phyloP scores from a whole-genome alignment of 1,140 invertebrate species.

The Mylabris phalerata region DNA sequence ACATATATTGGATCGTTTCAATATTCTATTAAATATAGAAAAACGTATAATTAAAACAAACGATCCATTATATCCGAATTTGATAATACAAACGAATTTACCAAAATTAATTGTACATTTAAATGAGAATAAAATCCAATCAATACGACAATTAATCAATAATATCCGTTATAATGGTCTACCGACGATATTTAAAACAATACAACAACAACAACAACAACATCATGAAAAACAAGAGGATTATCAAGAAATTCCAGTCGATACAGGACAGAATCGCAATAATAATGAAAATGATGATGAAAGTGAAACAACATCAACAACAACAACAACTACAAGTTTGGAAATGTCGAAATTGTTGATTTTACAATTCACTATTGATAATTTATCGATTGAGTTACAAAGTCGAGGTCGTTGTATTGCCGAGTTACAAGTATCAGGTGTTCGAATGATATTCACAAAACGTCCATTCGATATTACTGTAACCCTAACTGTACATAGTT shows the following conservation, averaged over 20 bases:
- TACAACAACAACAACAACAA: slow-evolving; percentile 13
- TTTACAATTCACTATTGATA: slow-evolving; percentile 81
- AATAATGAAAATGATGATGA: slow-evolving; percentile 14
- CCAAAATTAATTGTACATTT: slow-evolving; percentile 83
- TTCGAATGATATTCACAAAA: slow-evolving; percentile 67
- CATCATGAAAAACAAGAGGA: slow-evolving; percentile 16
- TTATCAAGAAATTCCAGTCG: slow-evolving; percentile 18
- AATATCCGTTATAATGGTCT: slow-evolving; percentile 42
- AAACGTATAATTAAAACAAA: slow-evolving; percentile 70
- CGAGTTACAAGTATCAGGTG: slow-evolving; percentile 85
- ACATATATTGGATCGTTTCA: slow-evolving; percentile 86
- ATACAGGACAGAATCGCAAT: not conserved
- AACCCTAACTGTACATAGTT: slow-evolving; percentile 81
- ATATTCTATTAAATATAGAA: slow-evolving; percentile 78
- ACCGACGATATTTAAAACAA: slow-evolving; percentile 42
- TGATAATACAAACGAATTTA: slow-evolving; percentile 75
- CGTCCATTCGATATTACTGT: slow-evolving; percentile 65
- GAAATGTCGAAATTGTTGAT: slow-evolving; percentile 58
- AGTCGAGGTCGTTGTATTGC: slow-evolving; percentile 78
- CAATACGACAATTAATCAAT: slow-evolving; percentile 45
- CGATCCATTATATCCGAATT: slow-evolving; percentile 79
- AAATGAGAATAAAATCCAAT: slow-evolving; percentile 78
- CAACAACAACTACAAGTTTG: slow-evolving; percentile 28
- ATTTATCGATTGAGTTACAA: slow-evolving; percentile 79
- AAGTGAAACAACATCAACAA: slow-evolving; percentile 24